Percentiles rank a stretch among this genome's conserved stretches.
Conservation (phyloP, 2,797 vertebrate species). For the Phalanger gymnotis region DNA sequence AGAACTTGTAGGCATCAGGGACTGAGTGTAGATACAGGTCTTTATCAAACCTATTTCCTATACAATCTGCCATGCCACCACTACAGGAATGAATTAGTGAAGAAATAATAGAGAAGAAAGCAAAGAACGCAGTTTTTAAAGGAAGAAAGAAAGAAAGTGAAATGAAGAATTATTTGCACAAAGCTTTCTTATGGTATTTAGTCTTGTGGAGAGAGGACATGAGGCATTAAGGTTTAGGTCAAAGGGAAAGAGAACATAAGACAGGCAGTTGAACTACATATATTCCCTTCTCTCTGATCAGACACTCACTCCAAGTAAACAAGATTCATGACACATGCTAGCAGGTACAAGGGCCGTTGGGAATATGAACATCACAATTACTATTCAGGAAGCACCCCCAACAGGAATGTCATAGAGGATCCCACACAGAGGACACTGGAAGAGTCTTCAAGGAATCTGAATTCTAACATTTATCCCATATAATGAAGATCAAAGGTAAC, state of each 20-base stretch:
- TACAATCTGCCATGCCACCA: no score
- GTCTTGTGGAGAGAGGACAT: slow-evolving; percentile 22
- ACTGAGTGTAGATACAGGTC: no score
- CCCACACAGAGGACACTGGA: slow-evolving; percentile 11
- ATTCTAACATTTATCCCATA: slow-evolving; percentile 8
- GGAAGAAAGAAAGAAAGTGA: no score
- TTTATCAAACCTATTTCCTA: no score
- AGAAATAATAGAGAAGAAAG: no score
- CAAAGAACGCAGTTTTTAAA: no score
- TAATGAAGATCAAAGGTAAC: slow-evolving; percentile 31
- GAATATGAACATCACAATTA: slow-evolving; percentile 17
- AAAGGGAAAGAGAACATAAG: slow-evolving; percentile 5
- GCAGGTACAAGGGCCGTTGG: neutral
- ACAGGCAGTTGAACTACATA: neutral
- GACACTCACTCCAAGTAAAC: slow-evolving; percentile 12
- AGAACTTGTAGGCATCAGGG: no score
- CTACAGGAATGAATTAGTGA: no score
- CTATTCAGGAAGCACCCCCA: slow-evolving; percentile 20
- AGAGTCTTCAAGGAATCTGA: slow-evolving; percentile 15
- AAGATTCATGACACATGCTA: slow-evolving; percentile 11
- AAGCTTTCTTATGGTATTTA: neutral
- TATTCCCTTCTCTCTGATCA: neutral
- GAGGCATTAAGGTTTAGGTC: slow-evolving; percentile 18
- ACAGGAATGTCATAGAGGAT: neutral
- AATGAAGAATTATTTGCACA: no score